Evolutionary conservation across 2,888 invertebrate genomes (phyloP), one percentile per base, ranked within the genome.

Genomic region (Linyphia triangularis): DNA sequence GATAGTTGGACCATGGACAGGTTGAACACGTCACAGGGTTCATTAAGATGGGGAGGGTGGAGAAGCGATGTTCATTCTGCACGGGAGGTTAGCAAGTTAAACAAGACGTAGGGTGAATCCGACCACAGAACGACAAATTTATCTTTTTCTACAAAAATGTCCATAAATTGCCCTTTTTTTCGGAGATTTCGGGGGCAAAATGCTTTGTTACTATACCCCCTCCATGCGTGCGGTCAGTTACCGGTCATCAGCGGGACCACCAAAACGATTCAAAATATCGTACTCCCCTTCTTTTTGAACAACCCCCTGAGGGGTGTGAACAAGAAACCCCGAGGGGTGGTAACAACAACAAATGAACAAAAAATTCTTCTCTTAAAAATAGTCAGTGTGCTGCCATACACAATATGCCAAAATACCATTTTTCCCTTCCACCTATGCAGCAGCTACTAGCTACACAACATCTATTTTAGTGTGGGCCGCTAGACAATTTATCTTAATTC

Each of bases 401-500:
- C 77, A 77, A 77, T 69, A 77, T 37, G 22, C 59, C 59, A 75
- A 85, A 77, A 85, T 57, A 51, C 51, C 19, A 67, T n/a, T 22
- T 5, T 22, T 19, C 22, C 43, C 19, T 37, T 65, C 6, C 65
- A 10, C 30, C 16, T 2, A n/a, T n/a, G 16, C 51, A 37, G 16
- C 30, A 22, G 16, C 10, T 26, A 13, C 37, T 19, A 40, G 26
- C 37, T 5, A 19, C 19, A 33, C 40, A 69, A 51, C 72, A 37
- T 67, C 81, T 59, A 59, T 75, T 84, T 75, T 63, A 65, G 3
- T n/a, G 13, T 24, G 7, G 10, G 6, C 16, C 9, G 24, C 57
- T 26, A 77, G 73, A 86, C 86, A 81, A 86, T 86, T 81, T 86
- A 81, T 86, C 81, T 86, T 86, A 86, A 86, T 86, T 73, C 79